A percentile compares a stretch with the other conserved stretches of the same genome.
Conservation (phyloP, 2,113 vertebrate species). For the Nipponia nippon region DNA sequence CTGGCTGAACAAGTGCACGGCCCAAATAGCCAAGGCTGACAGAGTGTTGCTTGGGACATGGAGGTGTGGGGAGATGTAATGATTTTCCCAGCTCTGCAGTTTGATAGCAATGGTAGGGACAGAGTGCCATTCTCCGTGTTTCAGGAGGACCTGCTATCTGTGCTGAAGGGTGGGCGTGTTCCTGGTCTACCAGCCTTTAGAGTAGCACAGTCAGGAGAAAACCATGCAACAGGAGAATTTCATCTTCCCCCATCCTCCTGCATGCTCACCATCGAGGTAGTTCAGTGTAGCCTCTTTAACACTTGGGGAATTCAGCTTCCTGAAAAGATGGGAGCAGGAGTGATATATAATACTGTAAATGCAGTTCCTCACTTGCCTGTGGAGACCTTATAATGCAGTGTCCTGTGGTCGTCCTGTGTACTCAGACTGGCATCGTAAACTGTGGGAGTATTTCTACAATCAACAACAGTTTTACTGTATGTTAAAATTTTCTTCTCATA, state of each 20-base stretch:
- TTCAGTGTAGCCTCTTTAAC: not conserved
- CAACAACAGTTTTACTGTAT: not conserved
- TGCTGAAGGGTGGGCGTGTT: not conserved
- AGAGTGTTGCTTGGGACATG: accelerated
- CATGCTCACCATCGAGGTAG: accelerated
- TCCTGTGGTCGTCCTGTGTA: not conserved
- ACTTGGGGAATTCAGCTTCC: not conserved
- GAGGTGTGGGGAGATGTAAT: not conserved
- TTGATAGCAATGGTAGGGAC: not conserved
- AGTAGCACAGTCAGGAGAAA: not conserved
- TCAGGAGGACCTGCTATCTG: not conserved
- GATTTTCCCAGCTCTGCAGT: not conserved
- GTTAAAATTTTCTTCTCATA: not conserved
- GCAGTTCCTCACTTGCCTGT: not conserved
- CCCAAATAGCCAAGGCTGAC: not conserved
- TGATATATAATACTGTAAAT: not conserved
- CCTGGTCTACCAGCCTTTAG: not conserved
- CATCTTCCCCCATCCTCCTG: not conserved
- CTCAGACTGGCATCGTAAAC: not conserved
- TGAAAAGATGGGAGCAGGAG: not conserved
- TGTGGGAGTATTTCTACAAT: not conserved
- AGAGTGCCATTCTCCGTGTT: too few relatives aligned
- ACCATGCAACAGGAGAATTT: not conserved
- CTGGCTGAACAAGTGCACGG: accelerated
- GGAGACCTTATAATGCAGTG: not conserved